These are phyloP conservation scores for Apis dorsata DNA, from an alignment of 1,140 invertebrate species.

Conservation along the genomic window DNA sequence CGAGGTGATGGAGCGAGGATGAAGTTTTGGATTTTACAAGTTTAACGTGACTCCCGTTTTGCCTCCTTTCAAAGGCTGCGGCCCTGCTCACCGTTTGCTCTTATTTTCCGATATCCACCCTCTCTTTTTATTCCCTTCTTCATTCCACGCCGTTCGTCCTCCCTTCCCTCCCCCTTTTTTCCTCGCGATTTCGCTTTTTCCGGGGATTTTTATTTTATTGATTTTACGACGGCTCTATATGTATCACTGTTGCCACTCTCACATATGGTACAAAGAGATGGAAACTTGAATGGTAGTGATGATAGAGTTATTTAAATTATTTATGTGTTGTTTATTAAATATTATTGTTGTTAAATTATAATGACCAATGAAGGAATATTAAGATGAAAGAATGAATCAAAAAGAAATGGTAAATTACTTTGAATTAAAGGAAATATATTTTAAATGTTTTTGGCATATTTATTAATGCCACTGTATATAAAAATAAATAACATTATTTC, in stretches of 20 bases:
- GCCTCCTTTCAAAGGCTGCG: conserved; percentile 40
- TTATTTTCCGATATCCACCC: conserved; percentile 59
- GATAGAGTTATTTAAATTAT: too few species aligned
- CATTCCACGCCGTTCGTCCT: too few species aligned
- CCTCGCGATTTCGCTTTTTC: not conserved
- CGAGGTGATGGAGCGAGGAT: not conserved
- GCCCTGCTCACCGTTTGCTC: conserved; percentile 60
- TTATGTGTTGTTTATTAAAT: too few species aligned
- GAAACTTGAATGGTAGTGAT: too few species aligned
- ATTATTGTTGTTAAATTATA: not conserved
- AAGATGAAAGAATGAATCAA: not conserved
- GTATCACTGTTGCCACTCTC: too few species aligned
- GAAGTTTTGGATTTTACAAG: conserved; percentile 29
- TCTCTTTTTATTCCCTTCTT: conserved; percentile 19
- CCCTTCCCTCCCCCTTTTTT: too few species aligned
- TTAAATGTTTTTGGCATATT: not conserved
- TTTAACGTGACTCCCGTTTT: not conserved
- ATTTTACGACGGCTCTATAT: not conserved
- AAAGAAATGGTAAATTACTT: not conserved
- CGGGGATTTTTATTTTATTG: too few species aligned
- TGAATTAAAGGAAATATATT: not conserved
- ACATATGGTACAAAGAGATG: too few species aligned
- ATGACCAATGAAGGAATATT: not conserved
- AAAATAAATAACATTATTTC: conserved; percentile 29
- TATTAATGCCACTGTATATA: not conserved